Conservation (phyloP, 1,140 invertebrate species). For the Melanaphis sacchari region DNA sequence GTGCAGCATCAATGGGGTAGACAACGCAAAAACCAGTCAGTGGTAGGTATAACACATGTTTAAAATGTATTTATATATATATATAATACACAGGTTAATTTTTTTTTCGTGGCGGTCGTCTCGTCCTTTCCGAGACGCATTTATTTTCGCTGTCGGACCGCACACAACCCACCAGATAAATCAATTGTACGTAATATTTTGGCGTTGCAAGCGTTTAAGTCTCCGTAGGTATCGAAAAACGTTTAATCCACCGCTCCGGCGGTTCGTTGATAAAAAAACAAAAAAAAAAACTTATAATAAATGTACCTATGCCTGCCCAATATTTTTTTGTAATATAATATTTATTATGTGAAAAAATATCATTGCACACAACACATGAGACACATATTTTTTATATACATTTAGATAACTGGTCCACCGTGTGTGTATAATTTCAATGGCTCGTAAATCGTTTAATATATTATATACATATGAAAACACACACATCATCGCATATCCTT, state of each 20-base stretch:
- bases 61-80: background rate
- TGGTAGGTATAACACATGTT: background rate
- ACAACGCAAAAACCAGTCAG: slow-evolving; percentile 11
- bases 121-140: slow-evolving; percentile 23
- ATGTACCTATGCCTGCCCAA: background rate
- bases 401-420: background rate
- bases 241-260: background rate
- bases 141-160: slow-evolving; percentile 29
- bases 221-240: slow-evolving; percentile 49
- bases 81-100: background rate
- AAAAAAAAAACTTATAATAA: background rate
- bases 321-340: background rate
- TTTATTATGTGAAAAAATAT: background rate
- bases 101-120: background rate
- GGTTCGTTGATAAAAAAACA: background rate
- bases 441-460: slow-evolving; percentile 39
- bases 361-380: background rate
- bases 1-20: background rate
- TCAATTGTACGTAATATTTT: slow-evolving; percentile 53
- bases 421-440: background rate
- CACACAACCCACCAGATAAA: slow-evolving; percentile 37
- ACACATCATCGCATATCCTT: background rate
- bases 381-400: background rate
- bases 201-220: slow-evolving; percentile 53
- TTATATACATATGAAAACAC: background rate